phyloP scores from a whole-genome alignment of 2,888 invertebrate species.

The Drosophila longiperda region DNA sequence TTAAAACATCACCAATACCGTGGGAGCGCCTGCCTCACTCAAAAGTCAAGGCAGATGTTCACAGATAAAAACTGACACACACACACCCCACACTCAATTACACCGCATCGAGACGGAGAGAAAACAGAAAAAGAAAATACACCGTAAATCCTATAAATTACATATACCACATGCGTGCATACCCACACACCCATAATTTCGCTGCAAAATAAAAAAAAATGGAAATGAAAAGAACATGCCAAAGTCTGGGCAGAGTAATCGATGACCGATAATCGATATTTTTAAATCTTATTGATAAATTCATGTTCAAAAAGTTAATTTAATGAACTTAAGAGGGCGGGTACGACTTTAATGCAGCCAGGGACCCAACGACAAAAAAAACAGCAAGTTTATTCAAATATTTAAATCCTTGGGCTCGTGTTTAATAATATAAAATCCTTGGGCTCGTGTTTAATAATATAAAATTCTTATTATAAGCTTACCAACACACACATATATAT shows the following conservation, averaged over 20 bases:
- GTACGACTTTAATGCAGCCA: constrained; percentile 14
- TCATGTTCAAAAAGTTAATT: constrained; percentile 16
- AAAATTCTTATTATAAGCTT: constrained; percentile 1
- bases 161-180: background rate
- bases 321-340: constrained; percentile 7
- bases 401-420: constrained; percentile 11
- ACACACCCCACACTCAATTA: constrained; percentile 6
- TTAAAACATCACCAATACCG: background rate
- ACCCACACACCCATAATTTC: constrained; percentile 9
- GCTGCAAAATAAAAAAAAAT: constrained; percentile 9
- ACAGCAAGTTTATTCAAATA: constrained; percentile 14
- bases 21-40: background rate
- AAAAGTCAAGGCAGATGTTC: constrained; percentile 23
- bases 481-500: background rate
- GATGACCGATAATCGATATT: constrained; percentile 14
- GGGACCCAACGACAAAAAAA: constrained; percentile 1
- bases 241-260: constrained; percentile 26
- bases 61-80: constrained; percentile 19
- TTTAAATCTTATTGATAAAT: constrained; percentile 12
- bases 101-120: constrained; percentile 1
- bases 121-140: constrained; percentile 2
- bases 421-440: constrained; percentile 2
- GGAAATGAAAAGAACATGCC: constrained; percentile 15
- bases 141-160: constrained; percentile 12
- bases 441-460: constrained; percentile 12